phyloP scores from a whole-genome alignment of 2,888 invertebrate species.

The Drosophila histrio region DNA sequence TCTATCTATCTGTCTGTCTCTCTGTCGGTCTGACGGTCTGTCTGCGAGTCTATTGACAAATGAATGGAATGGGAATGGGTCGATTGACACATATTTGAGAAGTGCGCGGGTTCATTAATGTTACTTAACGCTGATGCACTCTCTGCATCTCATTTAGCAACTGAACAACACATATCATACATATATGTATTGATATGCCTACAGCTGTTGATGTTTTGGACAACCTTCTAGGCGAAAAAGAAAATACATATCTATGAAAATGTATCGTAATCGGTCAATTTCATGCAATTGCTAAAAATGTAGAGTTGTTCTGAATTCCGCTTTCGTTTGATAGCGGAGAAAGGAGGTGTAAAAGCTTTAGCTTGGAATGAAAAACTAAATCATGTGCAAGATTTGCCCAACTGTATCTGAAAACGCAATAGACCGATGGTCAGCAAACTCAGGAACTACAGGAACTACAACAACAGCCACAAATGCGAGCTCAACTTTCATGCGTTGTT shows the following conservation, averaged over 20 bases:
- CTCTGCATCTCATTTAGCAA: slow-evolving; percentile 48
- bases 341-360: background rate
- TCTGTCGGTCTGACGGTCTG: background rate
- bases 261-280: background rate
- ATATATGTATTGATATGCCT: background rate
- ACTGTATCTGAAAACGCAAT: no score
- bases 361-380: no score
- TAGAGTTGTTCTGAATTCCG: background rate
- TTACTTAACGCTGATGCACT: slow-evolving; percentile 58
- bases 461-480: no score
- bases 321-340: background rate
- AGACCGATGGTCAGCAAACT: no score
- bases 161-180: background rate
- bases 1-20: background rate
- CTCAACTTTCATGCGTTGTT: no score
- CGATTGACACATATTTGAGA: slow-evolving; percentile 63
- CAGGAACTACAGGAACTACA: no score
- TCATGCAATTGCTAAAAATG: background rate
- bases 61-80: slow-evolving; percentile 49
- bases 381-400: no score
- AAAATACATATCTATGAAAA: background rate
- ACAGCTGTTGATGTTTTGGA: background rate
- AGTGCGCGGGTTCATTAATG: slow-evolving; percentile 62
- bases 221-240: background rate
- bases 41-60: slow-evolving; percentile 25